phyloP scores from a whole-genome alignment of 2,797 vertebrate species.

The Hybognathus amarus region DNA sequence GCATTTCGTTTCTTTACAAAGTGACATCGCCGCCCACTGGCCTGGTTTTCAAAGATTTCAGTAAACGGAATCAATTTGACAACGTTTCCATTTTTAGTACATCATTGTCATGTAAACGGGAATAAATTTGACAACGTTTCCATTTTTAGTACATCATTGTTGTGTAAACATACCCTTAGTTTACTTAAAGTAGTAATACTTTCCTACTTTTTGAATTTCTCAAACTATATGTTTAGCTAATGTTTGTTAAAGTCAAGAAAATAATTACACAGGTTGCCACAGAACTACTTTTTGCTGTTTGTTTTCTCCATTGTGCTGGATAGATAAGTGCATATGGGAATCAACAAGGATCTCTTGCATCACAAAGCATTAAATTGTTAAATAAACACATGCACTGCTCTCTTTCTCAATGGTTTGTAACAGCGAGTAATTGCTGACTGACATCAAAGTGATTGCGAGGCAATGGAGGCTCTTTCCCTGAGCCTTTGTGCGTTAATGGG shows the following conservation, averaged over 20 bases:
- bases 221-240: not conserved
- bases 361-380: constrained; percentile 61
- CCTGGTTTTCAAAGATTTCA: not conserved
- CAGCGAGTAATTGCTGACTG: constrained; percentile 58
- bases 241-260: not conserved
- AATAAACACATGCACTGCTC: constrained; percentile 45
- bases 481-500: constrained; percentile 59
- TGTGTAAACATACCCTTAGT: not conserved
- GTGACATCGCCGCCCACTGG: not conserved
- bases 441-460: constrained; percentile 58
- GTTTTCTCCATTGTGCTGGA: constrained; percentile 11
- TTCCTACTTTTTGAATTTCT: not conserved
- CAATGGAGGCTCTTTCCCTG: constrained; percentile 52
- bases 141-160: not conserved
- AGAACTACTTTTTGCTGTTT: not conserved
- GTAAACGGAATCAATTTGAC: no score
- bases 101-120: not conserved
- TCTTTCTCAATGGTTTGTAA: constrained; percentile 40
- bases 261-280: not conserved
- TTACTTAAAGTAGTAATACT: not conserved
- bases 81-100: not conserved
- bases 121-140: no score
- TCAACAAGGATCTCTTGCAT: not conserved
- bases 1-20: not conserved
- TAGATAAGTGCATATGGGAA: constrained; percentile 26